Conservation (phyloP, 2,113 vertebrate species). For the Eurypyga helias region DNA sequence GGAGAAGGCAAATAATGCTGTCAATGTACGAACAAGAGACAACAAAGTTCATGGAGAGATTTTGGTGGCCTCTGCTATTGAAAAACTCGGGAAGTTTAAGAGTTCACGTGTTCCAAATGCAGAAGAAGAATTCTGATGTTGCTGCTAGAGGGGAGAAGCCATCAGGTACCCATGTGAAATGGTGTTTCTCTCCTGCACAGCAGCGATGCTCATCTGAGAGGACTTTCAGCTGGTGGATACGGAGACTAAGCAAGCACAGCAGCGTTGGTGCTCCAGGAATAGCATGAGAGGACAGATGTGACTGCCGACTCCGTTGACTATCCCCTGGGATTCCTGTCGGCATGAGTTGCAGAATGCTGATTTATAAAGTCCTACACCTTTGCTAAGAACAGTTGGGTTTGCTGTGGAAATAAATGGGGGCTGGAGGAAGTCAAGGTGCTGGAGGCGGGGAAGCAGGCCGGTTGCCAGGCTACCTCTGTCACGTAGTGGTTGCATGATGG, state of each 20-base stretch:
- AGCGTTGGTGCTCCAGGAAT: neutral
- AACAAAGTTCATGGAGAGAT: conserved; percentile 93
- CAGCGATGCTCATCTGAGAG: neutral
- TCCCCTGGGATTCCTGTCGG: neutral
- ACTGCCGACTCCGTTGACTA: neutral
- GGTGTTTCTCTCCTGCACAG: neutral
- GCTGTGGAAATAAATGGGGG: neutral
- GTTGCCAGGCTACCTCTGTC: neutral
- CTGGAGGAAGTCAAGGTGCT: rapidly evolving
- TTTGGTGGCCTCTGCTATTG: conserved; percentile 79
- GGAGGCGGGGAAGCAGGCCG: neutral
- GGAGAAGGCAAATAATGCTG: conserved; percentile 83
- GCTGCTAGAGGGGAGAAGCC: neutral
- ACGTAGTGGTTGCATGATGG: neutral
- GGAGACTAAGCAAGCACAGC: neutral
- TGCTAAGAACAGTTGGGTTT: neutral
- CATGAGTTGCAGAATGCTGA: rapidly evolving
- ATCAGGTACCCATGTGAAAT: neutral
- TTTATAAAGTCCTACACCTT: neutral
- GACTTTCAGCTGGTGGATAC: neutral
- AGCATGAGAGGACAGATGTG: neutral
- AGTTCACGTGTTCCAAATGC: conserved; percentile 78
- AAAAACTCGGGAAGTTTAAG: conserved; percentile 85
- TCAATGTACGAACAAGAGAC: conserved; percentile 93
- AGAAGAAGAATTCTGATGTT: conserved; percentile 89